Evolutionary conservation across 2,797 vertebrate species (phyloP).

Genomic region (Acanthurus lineatus): DNA sequence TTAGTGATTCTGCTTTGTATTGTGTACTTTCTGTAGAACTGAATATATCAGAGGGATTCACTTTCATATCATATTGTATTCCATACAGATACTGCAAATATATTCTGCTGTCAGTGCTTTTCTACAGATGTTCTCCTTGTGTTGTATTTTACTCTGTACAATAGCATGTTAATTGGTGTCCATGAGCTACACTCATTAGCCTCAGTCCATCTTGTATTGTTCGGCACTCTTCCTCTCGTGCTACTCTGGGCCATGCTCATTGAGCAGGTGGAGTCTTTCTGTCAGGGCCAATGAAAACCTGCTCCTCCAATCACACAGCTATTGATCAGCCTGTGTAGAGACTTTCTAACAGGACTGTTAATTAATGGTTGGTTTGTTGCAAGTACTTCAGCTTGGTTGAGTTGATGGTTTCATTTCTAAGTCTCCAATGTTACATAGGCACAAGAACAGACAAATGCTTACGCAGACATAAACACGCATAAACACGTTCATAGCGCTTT

Average conservation of each 20-base stretch:
- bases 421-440: neutral
- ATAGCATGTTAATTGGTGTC: neutral
- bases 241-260: slow-evolving; percentile 41
- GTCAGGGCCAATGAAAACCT: slow-evolving; percentile 48
- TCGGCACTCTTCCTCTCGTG: slow-evolving; percentile 22
- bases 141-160: slow-evolving; percentile 6
- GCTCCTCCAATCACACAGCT: slow-evolving; percentile 60
- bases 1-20: slow-evolving; percentile 26
- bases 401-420: slow-evolving; percentile 64
- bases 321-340: slow-evolving; percentile 62
- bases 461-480: neutral
- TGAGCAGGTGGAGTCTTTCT: slow-evolving; percentile 44
- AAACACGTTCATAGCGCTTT: neutral
- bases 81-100: neutral
- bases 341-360: slow-evolving; percentile 72
- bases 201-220: slow-evolving; percentile 30
- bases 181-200: slow-evolving; percentile 33
- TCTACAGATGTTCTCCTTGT: neutral
- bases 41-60: neutral
- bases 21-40: slow-evolving; percentile 10
- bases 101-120: slow-evolving; percentile 1
- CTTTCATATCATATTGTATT: neutral
- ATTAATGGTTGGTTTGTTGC: slow-evolving; percentile 74
- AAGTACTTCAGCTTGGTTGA: slow-evolving; percentile 44
- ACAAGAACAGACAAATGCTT: slow-evolving; percentile 1